These are phyloP conservation scores for Phrynosoma platyrhinos DNA, from an alignment of 2,113 vertebrate species.

Conservation along the genomic window DNA sequence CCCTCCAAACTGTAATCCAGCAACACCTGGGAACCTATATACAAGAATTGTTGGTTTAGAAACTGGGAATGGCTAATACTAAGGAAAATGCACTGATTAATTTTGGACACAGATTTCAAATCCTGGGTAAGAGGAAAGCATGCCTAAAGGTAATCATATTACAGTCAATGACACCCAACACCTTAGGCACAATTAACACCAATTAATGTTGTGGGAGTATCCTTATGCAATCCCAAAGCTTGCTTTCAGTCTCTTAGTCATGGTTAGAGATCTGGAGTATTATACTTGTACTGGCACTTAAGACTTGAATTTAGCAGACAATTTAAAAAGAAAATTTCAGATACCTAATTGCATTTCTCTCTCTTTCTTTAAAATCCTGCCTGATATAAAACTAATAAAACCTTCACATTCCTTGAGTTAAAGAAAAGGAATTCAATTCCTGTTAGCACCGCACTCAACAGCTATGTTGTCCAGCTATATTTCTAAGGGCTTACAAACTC, in stretches of 20 bases:
- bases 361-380: neutral
- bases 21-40: neutral
- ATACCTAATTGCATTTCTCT: neutral
- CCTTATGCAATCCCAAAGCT: neutral
- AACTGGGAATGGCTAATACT: neutral
- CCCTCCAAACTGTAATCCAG: neutral
- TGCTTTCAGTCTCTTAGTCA: neutral
- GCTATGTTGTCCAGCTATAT: neutral
- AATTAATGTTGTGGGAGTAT: neutral
- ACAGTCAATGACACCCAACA: neutral
- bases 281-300: neutral
- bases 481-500: neutral
- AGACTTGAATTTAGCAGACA: neutral
- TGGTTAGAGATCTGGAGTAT: neutral
- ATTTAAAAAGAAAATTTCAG: neutral
- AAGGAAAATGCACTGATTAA: neutral
- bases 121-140: neutral
- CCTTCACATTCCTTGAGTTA: neutral
- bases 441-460: neutral
- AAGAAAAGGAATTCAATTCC: conserved; percentile 23
- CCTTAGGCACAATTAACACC: neutral
- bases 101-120: neutral
- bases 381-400: neutral
- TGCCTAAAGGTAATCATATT: neutral
- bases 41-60: no score